Evolutionary conservation across 2,113 vertebrate species (phyloP), one percentile per base, ranked within the genome.

Genomic region (Myrmecobius fasciatus): DNA sequence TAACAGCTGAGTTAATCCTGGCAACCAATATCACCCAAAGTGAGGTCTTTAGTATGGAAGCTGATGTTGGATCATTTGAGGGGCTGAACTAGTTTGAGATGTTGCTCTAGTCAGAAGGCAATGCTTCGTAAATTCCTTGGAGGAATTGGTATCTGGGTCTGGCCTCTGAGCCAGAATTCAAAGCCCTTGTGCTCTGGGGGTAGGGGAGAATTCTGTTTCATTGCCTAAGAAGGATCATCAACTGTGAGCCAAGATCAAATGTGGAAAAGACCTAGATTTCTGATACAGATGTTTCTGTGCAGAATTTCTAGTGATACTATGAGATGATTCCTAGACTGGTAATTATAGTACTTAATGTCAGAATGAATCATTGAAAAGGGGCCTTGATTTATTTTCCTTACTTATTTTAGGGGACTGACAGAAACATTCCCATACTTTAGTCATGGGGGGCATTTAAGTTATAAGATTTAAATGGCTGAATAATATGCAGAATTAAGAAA

Each of bases 1-100:
- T 83, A 83, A 83, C 20, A 83, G n/a, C 67, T 83, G 67, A 83
- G n/a, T 43, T 83, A 83, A 43, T 83, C 36, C 67, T 83, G 67
- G 67, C 67, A 83, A n/a, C n/a, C 67, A 83, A 83, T 43, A 83
- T 83, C 20, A 83, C n/a, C 67, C 67, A 83, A 43, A 24, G 67
- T 83, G 67, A 83, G 20, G 20, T 20, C 67, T 24, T 83, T 83
- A 43, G 20, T 43, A 83, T 83, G 36, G 67, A 83, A 43, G 17
- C n/a, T 83, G n/a, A 83, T 83, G n/a, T n/a, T 83, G 67, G 67
- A n/a, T 83, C 67, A 83, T 83, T 83, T 83, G 67, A 83, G 67
- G 67, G 67, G 67, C 60, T 75, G 56, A 60, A 60, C 56, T 60
- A 60, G 31, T 36, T 36, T 75, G n/a, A 83, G 67, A 83, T 83